Evolutionary conservation across 2,113 vertebrate genomes (phyloP).

Genomic region (Rhombomys opimus): DNA sequence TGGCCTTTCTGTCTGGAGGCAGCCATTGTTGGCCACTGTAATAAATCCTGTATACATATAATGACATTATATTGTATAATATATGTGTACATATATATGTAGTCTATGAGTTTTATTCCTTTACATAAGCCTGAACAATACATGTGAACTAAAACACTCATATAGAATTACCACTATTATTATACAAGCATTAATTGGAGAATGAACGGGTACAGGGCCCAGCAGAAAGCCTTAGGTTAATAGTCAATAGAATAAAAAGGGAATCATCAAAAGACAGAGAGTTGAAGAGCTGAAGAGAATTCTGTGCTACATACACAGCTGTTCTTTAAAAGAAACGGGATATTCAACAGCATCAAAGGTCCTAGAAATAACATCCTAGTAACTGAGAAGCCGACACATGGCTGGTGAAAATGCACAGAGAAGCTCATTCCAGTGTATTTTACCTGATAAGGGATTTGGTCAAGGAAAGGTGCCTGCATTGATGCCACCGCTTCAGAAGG

Average conservation of each 20-base stretch:
- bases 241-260: not conserved
- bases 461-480: not conserved
- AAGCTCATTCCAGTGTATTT: not conserved
- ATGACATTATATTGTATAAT: not conserved
- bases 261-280: not conserved
- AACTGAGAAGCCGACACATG: not conserved
- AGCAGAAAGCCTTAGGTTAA: conserved; percentile 3
- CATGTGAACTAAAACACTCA: not conserved
- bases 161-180: not conserved
- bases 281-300: not conserved
- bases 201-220: not conserved
- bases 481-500: not conserved
- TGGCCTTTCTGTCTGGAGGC: not conserved
- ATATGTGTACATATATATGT: not conserved
- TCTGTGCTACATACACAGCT: not conserved
- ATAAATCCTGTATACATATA: not conserved
- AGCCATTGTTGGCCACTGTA: not conserved
- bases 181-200: conserved; percentile 18
- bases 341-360: not conserved
- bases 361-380: not conserved
- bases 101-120: not conserved
- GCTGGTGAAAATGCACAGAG: not conserved
- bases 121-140: not conserved
- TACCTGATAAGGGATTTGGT: conserved; percentile 27
- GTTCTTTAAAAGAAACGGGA: conserved; percentile 29